phyloP scores from a whole-genome alignment of 1,140 invertebrate species.

The Dinoponera quadriceps region DNA sequence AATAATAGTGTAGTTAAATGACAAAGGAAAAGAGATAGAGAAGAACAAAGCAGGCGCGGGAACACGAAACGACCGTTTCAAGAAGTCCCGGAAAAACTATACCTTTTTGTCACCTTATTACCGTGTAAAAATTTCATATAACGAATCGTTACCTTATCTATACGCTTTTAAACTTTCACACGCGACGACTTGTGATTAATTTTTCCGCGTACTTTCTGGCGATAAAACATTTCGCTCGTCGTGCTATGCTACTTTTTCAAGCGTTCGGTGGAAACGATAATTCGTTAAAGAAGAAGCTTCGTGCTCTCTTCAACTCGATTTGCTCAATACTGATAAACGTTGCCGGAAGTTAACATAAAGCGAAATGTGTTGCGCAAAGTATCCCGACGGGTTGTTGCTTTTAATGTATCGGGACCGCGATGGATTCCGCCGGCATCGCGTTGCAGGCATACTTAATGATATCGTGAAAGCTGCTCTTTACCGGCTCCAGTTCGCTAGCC shows the following conservation, averaged over 20 bases:
- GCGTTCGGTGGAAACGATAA: not conserved
- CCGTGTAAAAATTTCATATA: not conserved
- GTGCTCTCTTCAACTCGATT: not conserved
- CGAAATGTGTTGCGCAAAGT: constrained; percentile 1
- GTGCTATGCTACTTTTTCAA: not conserved
- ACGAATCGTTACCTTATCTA: constrained; percentile 8
- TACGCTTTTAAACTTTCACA: not conserved
- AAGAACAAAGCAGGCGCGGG: not conserved
- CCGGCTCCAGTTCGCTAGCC: constrained; percentile 77
- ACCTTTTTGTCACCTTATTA: not conserved
- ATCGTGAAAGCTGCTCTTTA: constrained; percentile 78
- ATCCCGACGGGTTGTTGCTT: not conserved
- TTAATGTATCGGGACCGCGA: constrained; percentile 24
- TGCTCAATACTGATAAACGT: constrained; percentile 2
- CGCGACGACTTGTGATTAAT: not conserved
- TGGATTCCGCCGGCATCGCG: constrained; percentile 22
- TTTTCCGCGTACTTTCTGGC: not conserved
- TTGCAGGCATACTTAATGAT: constrained; percentile 73
- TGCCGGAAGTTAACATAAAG: not conserved
- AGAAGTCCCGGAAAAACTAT: not conserved
- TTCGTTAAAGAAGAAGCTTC: not conserved
- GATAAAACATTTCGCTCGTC: not conserved
- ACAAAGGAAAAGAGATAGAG: not conserved
- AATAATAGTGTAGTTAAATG: constrained; percentile 8
- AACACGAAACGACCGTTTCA: not conserved